Base-by-base conservation (phyloP, 2,113 vertebrate genomes). In the Phylloscopus trochiloides region DNA sequence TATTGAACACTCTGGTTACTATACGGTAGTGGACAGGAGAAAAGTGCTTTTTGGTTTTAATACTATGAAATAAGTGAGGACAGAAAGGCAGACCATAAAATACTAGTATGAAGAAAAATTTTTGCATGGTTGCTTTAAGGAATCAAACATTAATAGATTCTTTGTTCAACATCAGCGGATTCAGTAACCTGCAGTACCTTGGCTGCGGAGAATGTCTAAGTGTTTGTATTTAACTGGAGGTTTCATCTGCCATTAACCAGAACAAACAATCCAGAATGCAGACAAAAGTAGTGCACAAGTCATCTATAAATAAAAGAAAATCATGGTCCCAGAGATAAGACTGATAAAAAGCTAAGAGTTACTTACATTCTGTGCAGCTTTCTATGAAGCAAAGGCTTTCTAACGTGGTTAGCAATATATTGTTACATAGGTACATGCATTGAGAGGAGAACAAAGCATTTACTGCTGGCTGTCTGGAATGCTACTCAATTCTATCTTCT, bases 231-330 rank as follows among this genome's bases (percentile, higher is more conserved):
- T 76, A 94, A 36, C 36, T 82, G 52, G 19, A 91, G 28, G 70
- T 85, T 93, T 95, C 74, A 59, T 88, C 42, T 93, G 58, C 66
- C 34, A 28, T 87, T 95, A 94, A 71, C 45, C 80, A 67, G 61
- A 96, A 48, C 31, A 91, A 92, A 85, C 43, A 87, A 55, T 59
- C 12, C 43, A 72, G 59, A 82, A 82, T 85, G 40, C 31, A 59
- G 61, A 51, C 59, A 62, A 63, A 85, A 62, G 73, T 18, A 38
- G n/a, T 50, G 58, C 36, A 63, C 3, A 21, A 61, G 36, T 86
- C n/a, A n/a, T 55, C 43, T 58, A 28, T 75, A 63, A 92, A 66
- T 79, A 86, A 74, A n/a, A 73, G 63, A 75, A 86, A 79, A 63
- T 72, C 58, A 72, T 1, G 5, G 17, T 72, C 36, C 22, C n/a